Conservation (phyloP, 2,113 vertebrate species). For the Caretta caretta region DNA sequence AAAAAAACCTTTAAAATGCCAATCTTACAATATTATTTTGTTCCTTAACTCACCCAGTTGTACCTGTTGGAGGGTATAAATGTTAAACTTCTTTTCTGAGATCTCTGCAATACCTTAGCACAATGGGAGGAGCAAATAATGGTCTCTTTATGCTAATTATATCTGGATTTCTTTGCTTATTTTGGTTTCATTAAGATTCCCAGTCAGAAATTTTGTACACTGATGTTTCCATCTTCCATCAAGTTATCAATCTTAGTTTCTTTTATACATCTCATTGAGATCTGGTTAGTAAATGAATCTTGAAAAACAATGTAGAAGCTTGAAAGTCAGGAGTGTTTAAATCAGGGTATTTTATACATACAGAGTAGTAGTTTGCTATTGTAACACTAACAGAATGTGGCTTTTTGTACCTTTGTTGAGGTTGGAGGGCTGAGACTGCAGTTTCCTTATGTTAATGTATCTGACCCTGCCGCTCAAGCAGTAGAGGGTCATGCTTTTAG, state of each 20-base stretch:
- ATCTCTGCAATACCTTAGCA: slow-evolving; percentile 47
- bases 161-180: accelerated
- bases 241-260: not conserved
- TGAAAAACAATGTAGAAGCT: not conserved
- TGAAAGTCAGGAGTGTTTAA: not conserved
- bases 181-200: not conserved
- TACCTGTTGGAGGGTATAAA: not conserved
- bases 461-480: not conserved
- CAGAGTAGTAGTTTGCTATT: not conserved
- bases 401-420: not conserved
- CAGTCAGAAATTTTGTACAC: not conserved
- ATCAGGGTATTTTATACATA: not conserved
- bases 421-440: not conserved
- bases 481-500: not conserved
- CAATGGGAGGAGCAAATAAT: not conserved
- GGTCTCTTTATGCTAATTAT: not conserved
- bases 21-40: slow-evolving; percentile 27
- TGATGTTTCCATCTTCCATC: not conserved
- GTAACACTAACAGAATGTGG: not conserved
- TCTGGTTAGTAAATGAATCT: not conserved
- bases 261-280: not conserved
- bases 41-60: slow-evolving; percentile 18
- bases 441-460: not conserved
- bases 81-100: slow-evolving; percentile 20
- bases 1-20: not conserved